Evolutionary conservation across 2,888 invertebrate species (phyloP), one percentile per base, ranked within the genome.

Genomic region (Archips crataeganus): DNA sequence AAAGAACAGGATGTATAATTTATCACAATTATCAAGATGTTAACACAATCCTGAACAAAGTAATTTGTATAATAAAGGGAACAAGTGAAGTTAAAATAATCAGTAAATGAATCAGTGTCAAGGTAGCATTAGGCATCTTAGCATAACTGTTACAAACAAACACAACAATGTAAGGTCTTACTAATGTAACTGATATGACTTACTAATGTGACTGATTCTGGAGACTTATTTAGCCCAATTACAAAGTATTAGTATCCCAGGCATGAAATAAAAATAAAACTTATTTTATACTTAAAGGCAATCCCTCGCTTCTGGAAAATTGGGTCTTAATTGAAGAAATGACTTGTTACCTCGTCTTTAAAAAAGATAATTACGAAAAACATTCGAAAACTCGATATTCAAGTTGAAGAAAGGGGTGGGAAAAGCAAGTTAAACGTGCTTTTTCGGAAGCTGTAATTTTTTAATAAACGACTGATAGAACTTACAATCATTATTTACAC

Each of bases 401-500:
- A 39, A 64, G 45, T 59, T 59, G 60, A 39, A 36, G 70, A 23
- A 65, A 57, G 59, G 47, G 23, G 59, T 65, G 39, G 4, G 49
- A 65, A 36, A 32, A 23, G 57, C 54, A 47, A 51, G 9, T 59
- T 2, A 47, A 3, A 13, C 63, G 23, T 3, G 23, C 36, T 39
- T 59, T 47, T 59, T 49, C 23, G 3, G 36, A 23, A 9, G 10
- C 13, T 11, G 6, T 47, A 45, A 64, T n/a, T 39, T 32, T 39
- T 11, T 2, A 59, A 59, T 4, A 5, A 32, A 23, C n/a, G 60
- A 36, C 74, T 71, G 74, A 74, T 81, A 77, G 62, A 80, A 89
- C 89, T 90, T 84, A 90, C 90, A 79, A 77, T 86, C 87, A 88
- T 90, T 81, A 85, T 92, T 93, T 88, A 91, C 89, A 91, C 90